Evolutionary conservation across 2,113 vertebrate species (phyloP), one percentile per base, ranked within the genome.

Genomic region (Gavia stellata): DNA sequence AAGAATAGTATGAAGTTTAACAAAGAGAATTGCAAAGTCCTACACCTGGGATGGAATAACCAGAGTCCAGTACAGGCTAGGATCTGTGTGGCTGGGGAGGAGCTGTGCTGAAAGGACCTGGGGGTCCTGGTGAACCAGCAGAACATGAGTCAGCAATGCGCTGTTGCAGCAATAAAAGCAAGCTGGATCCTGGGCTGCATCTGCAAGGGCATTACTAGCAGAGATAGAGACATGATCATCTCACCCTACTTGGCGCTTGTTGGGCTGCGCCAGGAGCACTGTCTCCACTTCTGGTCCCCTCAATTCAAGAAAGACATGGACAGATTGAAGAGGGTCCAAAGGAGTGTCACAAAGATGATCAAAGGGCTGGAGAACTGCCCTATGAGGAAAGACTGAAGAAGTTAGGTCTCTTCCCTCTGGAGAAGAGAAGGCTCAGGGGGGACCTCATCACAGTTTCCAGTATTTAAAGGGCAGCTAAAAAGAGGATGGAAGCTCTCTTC

Each of bases 261-360:
- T 70, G 72, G 52, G 28, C 44, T 4, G 3, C 5, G 15, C 3
- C 2, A 13, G 10, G n/a, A 81, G 2, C 63, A 49, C 9, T 59
- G 42, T 9, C 12, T 70, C 9, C 3, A 7, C 71, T 89, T 71
- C 19, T 66, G 40, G 33, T 40, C 24, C 33, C 12, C 8, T 50
- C 5, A 59, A 24, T 24, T 53, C 38, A 65, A 38, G 53, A 45
- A 47, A 59, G 45, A 34, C 2, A 10, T 0, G 0, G 15, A 61
- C 7, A 61, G 11, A 18, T 10, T n/a, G 20, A 4, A 56, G 16
- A 89, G 6, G 17, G 8, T 62, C 52, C 34, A 44, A 81, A 77
- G 28, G 5, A 71, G 17, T 17, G 19, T 4, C 29, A 42, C 23
- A 53, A 18, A 59, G 11, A 18, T 18, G 33, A n/a, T 45, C 14